Conservation (phyloP, 2,113 vertebrate genomes). For the Pedetes capensis region DNA sequence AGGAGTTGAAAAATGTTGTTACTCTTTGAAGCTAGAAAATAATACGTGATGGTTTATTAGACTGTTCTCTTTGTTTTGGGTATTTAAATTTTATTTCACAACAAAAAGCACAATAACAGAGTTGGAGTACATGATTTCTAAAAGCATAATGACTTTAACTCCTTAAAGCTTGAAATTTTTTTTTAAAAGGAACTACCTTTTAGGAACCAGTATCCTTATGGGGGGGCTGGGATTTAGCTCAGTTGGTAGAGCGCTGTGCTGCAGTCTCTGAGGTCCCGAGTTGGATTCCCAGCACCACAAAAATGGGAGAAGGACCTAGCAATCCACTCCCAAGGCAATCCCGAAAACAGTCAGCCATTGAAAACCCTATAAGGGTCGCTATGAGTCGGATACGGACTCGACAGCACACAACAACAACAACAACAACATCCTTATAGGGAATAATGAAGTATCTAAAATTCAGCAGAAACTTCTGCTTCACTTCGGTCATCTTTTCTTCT, state of each 20-base stretch:
- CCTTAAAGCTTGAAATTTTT: neutral
- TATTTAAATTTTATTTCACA: neutral
- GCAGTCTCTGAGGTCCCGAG: too few relatives aligned
- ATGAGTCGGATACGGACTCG: too few relatives aligned
- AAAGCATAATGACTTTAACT: neutral
- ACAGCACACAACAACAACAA: too few relatives aligned
- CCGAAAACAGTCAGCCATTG: too few relatives aligned
- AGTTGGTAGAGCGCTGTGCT: too few relatives aligned
- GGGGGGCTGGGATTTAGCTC: too few relatives aligned
- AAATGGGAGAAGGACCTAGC: too few relatives aligned
- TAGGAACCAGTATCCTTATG: neutral
- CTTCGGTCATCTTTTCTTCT: neutral
- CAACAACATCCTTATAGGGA: neutral
- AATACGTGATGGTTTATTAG: neutral
- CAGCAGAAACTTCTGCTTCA: neutral
- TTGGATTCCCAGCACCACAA: too few relatives aligned
- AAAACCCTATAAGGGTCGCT: too few relatives aligned
- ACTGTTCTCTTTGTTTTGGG: neutral
- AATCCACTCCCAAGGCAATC: too few relatives aligned
- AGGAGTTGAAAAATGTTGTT: neutral
- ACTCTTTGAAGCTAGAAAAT: neutral
- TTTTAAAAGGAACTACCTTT: neutral
- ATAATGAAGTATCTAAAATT: neutral
- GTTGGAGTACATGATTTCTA: neutral
- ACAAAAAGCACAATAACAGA: neutral